Evolutionary conservation across 2,888 invertebrate genomes (phyloP).

Genomic region (Sinohyriopsis cumingii): DNA sequence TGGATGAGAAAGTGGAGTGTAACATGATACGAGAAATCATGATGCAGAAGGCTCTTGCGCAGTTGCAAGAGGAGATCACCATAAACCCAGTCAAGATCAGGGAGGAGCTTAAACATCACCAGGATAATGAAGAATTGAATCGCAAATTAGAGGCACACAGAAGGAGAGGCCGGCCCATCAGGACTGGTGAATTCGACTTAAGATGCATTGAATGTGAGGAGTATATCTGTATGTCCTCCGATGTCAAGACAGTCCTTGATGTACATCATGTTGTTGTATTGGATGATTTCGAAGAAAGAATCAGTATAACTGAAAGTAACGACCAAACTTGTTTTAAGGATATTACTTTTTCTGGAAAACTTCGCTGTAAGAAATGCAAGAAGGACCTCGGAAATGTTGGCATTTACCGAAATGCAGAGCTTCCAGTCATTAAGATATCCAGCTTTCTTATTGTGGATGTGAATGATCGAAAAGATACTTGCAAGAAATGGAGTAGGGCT

Average conservation of each 20-base stretch:
- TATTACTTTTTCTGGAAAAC: constrained; percentile 35
- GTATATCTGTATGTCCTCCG: constrained; percentile 54
- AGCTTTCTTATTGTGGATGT: constrained; percentile 45
- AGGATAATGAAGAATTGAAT: constrained; percentile 44
- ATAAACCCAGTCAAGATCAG: constrained; percentile 24
- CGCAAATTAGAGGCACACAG: constrained; percentile 36
- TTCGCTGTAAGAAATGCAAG: constrained; percentile 49
- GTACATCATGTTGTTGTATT: constrained; percentile 59
- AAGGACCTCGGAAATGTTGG: constrained; percentile 44
- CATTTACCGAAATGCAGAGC: constrained; percentile 39
- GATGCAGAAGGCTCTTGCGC: constrained; percentile 60
- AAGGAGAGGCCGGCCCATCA: constrained; percentile 13
- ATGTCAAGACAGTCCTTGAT: constrained; percentile 52
- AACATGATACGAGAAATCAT: constrained; percentile 66
- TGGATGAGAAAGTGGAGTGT: constrained; percentile 61
- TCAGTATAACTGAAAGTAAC: constrained; percentile 15
- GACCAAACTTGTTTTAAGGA: constrained; percentile 19
- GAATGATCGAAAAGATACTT: constrained; percentile 35
- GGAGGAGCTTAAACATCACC: constrained; percentile 29
- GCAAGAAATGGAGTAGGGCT: constrained; percentile 49
- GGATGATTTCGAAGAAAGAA: constrained; percentile 23
- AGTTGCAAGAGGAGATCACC: constrained; percentile 34
- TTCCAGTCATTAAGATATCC: constrained; percentile 48
- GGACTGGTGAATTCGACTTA: constrained; percentile 50
- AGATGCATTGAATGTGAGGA: constrained; percentile 59